phyloP scores from a whole-genome alignment of 2,113 vertebrate species.

The Nicator chloris region DNA sequence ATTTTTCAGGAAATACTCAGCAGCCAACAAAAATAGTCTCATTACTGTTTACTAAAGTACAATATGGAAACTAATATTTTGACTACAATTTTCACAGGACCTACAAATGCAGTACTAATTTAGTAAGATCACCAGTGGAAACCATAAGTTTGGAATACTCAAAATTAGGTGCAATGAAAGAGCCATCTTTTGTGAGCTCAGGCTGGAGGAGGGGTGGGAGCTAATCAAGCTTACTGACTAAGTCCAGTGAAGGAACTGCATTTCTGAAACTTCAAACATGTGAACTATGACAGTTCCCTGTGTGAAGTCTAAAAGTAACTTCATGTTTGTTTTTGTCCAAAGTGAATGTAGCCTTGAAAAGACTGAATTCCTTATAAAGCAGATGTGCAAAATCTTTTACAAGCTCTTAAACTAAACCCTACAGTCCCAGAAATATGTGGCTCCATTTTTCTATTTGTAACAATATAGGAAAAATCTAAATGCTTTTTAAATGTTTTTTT shows the following conservation, averaged over 20 bases:
- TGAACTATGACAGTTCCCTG: not conserved
- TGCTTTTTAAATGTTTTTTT: not conserved
- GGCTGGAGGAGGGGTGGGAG: too few relatives aligned
- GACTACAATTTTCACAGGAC: not conserved
- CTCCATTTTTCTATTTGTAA: not conserved
- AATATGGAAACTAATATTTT: not conserved
- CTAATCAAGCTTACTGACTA: not conserved
- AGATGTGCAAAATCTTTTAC: not conserved
- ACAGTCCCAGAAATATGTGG: not conserved
- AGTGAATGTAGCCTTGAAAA: not conserved
- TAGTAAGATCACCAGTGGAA: not conserved
- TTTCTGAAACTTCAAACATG: not conserved
- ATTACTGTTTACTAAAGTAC: not conserved
- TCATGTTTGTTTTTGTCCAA: not conserved
- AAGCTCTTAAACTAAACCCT: slow-evolving; percentile 5
- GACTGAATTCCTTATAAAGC: not conserved
- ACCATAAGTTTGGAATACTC: not conserved
- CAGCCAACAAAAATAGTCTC: not conserved
- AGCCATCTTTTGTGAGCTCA: not conserved
- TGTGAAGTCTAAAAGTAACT: not conserved
- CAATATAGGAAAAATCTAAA: not conserved
- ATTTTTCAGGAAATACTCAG: not conserved
- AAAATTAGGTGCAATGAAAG: not conserved
- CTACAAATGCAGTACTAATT: not conserved
- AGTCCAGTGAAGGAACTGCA: not conserved